Conservation (phyloP, 2,797 vertebrate genomes). For the Phalloptychus januarius region DNA sequence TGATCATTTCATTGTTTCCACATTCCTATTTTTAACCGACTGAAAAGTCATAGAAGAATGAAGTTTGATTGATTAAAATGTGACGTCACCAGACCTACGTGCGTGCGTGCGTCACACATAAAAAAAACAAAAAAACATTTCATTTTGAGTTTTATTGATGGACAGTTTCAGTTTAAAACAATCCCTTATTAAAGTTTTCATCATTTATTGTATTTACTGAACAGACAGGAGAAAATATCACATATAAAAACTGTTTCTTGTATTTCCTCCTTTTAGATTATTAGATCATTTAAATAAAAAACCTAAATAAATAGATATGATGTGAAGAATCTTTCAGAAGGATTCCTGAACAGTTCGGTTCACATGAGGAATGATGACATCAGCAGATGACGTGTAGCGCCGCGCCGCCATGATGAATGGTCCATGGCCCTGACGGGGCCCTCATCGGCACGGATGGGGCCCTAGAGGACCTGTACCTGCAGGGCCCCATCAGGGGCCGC, state of each 20-base stretch:
- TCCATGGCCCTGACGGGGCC: constrained; percentile 46
- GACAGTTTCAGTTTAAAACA: too few relatives aligned
- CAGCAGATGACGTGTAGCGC: not conserved
- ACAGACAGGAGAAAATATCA: not conserved
- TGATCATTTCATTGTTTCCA: not conserved
- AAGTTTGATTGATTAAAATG: not conserved
- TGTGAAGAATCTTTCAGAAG: not conserved
- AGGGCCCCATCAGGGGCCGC: too few relatives aligned
- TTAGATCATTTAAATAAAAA: not conserved
- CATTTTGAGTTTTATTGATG: not conserved
- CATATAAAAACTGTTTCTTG: not conserved
- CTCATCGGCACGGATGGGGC: not conserved
- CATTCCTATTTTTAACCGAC: not conserved
- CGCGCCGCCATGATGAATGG: constrained; percentile 26
- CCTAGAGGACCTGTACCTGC: too few relatives aligned
- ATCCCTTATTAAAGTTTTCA: not conserved
- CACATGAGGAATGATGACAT: not conserved
- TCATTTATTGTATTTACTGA: not conserved
- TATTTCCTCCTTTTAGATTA: not conserved
- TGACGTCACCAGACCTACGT: not conserved
- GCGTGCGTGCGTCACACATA: not conserved
- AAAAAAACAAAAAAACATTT: not conserved
- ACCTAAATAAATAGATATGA: not conserved
- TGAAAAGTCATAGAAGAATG: not conserved
- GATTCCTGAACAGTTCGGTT: not conserved